phyloP scores from a whole-genome alignment of 2,113 vertebrate genomes.

The Anarhynchus alexandrinus region DNA sequence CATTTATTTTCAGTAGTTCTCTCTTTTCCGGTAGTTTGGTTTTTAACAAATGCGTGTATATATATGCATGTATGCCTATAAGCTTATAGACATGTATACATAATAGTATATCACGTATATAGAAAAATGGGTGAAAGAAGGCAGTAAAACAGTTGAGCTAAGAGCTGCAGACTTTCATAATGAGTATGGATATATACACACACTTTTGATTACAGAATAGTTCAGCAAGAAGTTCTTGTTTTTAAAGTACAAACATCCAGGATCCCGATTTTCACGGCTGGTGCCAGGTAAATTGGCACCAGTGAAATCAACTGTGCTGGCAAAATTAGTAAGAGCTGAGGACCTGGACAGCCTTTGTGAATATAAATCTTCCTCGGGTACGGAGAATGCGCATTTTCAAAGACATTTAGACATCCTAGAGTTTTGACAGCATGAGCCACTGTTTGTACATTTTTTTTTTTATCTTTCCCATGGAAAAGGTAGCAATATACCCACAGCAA shows the following conservation, averaged over 20 bases:
- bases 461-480: not conserved
- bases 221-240: not conserved
- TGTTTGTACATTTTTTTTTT: not conserved
- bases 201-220: not conserved
- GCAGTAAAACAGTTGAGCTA: not conserved
- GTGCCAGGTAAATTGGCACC: not conserved
- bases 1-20: not conserved
- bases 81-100: not conserved
- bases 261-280: not conserved
- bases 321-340: not conserved
- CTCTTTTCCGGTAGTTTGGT: not conserved
- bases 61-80: rapidly evolving
- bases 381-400: not conserved
- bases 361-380: not conserved
- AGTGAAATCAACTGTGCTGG: not conserved
- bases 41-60: not conserved
- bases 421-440: not conserved
- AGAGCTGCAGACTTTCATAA: not conserved
- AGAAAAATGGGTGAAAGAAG: not conserved
- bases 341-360: not conserved
- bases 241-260: not conserved
- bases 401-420: not conserved
- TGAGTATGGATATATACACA: no score
- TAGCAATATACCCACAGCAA: not conserved
- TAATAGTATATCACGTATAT: no score